A percentile compares a stretch with the other conserved stretches of the same genome.
These are phyloP conservation scores for Parotocinclus haroldoi DNA, from an alignment of 2,797 vertebrate genomes.

Conservation along the genomic window DNA sequence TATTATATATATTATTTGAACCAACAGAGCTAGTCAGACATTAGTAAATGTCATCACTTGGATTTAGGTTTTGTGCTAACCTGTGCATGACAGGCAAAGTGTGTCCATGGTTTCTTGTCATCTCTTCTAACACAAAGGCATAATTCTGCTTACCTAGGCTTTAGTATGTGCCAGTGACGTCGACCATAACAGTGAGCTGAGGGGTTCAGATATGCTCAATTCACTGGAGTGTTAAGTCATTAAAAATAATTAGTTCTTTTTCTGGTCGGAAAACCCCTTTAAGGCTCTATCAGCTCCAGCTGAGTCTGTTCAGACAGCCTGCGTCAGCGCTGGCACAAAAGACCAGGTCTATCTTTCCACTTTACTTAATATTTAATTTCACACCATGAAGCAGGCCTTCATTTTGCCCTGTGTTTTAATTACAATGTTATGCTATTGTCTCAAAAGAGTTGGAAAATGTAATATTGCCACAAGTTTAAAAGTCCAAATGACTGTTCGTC, in stretches of 20 bases:
- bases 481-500: too few relatives aligned
- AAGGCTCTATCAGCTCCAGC: conserved; percentile 46
- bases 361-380: conserved; percentile 47
- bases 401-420: too few relatives aligned
- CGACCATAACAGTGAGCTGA: conserved; percentile 67
- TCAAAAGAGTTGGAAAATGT: too few relatives aligned
- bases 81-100: conserved; percentile 40
- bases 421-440: too few relatives aligned
- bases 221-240: conserved; percentile 80
- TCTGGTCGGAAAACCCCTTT: conserved; percentile 24
- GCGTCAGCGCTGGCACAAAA: conserved; percentile 39
- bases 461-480: too few relatives aligned
- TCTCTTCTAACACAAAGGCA: conserved; percentile 76
- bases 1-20: neutral
- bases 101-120: conserved; percentile 56
- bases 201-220: conserved; percentile 74
- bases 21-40: neutral
- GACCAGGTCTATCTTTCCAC: conserved; percentile 45
- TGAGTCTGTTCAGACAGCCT: conserved; percentile 22
- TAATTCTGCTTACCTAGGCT: conserved; percentile 69
- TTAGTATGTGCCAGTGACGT: conserved; percentile 68
- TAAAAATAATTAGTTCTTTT: conserved; percentile 88
- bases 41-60: conserved; percentile 52
- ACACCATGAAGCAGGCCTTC: conserved; percentile 48
- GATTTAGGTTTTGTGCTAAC: conserved; percentile 48